phyloP scores from a whole-genome alignment of 2,888 invertebrate genomes.

The Orthosia gracilis region DNA sequence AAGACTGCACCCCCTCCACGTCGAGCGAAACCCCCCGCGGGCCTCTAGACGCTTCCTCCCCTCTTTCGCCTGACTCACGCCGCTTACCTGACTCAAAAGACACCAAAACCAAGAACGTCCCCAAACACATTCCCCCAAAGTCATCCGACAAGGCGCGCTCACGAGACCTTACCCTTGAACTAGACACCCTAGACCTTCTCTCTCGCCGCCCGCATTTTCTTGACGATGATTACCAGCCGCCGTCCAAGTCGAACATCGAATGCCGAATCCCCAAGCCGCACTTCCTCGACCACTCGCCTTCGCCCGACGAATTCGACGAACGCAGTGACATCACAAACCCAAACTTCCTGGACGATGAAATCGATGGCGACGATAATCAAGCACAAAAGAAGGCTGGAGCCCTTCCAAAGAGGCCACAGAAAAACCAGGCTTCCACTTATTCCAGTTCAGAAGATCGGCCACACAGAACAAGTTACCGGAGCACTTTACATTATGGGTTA shows the following conservation, averaged over 20 bases:
- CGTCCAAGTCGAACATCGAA: conserved; percentile 89
- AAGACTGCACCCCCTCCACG: conserved; percentile 88
- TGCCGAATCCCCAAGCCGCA: conserved; percentile 90
- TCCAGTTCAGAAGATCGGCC: conserved; percentile 84
- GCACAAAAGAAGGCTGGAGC: conserved; percentile 86
- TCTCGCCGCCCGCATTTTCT: conserved; percentile 92
- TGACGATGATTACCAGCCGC: conserved; percentile 92
- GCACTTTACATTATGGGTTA: conserved; percentile 86
- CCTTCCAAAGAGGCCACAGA: conserved; percentile 83
- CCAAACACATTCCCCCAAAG: conserved; percentile 76
- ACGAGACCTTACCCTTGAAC: conserved; percentile 84
- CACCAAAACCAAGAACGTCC: conserved; percentile 74
- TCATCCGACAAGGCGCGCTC: conserved; percentile 85
- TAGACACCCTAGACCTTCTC: conserved; percentile 83
- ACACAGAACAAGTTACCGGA: conserved; percentile 85
- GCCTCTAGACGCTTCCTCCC: conserved; percentile 77
- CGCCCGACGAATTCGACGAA: conserved; percentile 89
- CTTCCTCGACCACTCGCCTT: conserved; percentile 89
- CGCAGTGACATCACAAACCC: conserved; percentile 89
- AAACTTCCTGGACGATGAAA: conserved; percentile 88
- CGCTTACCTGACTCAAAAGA: conserved; percentile 83
- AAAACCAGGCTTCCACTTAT: conserved; percentile 78
- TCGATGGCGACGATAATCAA: conserved; percentile 83
- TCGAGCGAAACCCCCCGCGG: conserved; percentile 84
- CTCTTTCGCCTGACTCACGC: conserved; percentile 81